Percentiles rank a stretch among this genome's conserved stretches.
Evolutionary conservation across 2,113 vertebrate species (phyloP).

Genomic region (Semicossyphus pulcher): DNA sequence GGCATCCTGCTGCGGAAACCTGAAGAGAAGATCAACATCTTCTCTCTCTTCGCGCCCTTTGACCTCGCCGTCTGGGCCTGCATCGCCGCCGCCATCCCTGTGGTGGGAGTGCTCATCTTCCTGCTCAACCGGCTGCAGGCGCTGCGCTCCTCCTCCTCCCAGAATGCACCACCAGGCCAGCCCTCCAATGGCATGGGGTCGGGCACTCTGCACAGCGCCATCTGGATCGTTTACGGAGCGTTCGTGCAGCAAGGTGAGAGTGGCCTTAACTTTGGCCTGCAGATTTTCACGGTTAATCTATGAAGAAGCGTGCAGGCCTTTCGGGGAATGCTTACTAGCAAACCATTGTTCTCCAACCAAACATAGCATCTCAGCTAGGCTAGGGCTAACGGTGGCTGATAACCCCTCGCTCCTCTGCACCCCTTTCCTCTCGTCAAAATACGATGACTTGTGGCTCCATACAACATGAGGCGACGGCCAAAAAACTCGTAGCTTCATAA

Average conservation of each 20-base stretch:
- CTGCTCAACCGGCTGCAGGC: conserved; percentile 95
- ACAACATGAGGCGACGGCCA: too few species aligned
- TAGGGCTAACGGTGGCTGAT: too few species aligned
- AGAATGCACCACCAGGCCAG: conserved; percentile 78
- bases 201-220: conserved; percentile 92
- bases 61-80: conserved; percentile 98
- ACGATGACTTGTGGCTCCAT: too few species aligned
- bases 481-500: too few species aligned
- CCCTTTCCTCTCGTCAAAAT: too few species aligned
- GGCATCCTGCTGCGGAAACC: conserved; percentile 94
- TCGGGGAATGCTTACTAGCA: too few species aligned
- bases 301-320: too few species aligned
- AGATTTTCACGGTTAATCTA: too few species aligned
- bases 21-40: conserved; percentile 97
- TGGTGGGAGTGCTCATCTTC: conserved; percentile 96
- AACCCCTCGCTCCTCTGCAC: too few species aligned
- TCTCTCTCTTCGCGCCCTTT: conserved; percentile 95
- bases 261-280: too few species aligned
- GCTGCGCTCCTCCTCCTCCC: conserved; percentile 79
- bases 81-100: conserved; percentile 92
- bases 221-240: conserved; percentile 97
- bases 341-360: too few species aligned
- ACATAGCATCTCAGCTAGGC: too few species aligned
- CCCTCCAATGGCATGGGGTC: conserved; percentile 75
- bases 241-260: conserved; percentile 95